Evolutionary conservation across 2,113 vertebrate genomes (phyloP).

Genomic region (Cynocephalus volans): DNA sequence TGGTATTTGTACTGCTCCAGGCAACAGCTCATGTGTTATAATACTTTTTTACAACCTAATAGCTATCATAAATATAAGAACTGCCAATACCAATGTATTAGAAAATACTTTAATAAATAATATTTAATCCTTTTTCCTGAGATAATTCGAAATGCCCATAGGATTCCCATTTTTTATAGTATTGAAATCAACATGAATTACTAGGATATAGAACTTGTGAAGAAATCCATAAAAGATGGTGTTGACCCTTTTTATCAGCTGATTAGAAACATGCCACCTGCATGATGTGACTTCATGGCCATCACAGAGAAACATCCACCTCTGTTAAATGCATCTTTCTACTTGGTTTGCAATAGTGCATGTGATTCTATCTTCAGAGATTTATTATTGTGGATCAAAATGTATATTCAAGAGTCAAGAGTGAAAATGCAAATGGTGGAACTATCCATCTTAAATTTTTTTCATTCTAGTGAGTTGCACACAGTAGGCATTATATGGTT

Average conservation of each 20-base stretch:
- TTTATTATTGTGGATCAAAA: background rate
- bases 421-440: background rate
- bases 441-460: background rate
- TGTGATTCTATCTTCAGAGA: background rate
- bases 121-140: background rate
- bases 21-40: background rate
- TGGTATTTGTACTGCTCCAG: background rate
- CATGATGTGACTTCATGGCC: background rate
- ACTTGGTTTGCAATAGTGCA: background rate
- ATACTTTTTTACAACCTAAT: slow-evolving; percentile 10
- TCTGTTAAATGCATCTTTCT: background rate
- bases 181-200: background rate
- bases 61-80: background rate
- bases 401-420: background rate
- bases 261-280: background rate
- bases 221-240: background rate
- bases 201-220: background rate
- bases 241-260: background rate
- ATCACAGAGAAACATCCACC: background rate
- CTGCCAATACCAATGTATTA: background rate
- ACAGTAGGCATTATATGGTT: background rate
- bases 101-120: slow-evolving; percentile 24
- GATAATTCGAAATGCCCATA: background rate
- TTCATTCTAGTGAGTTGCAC: background rate
- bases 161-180: background rate